Percentiles rank a stretch among this genome's conserved stretches.
Conservation (phyloP, 2,888 invertebrate species). For the Drosophila diplacantha region DNA sequence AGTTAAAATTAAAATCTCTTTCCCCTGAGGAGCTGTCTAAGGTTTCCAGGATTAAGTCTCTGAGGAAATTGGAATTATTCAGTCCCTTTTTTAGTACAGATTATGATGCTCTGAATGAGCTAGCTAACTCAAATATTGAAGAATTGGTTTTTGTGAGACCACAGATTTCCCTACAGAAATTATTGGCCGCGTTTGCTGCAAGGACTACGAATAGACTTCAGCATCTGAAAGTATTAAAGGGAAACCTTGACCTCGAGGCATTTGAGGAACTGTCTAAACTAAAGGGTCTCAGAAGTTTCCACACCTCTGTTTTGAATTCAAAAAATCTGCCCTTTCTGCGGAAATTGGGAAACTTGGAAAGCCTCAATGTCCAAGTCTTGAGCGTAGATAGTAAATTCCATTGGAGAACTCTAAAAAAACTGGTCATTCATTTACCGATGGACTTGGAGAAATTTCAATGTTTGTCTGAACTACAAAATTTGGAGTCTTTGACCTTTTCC, state of each 20-base stretch:
- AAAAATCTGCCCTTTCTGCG: background rate
- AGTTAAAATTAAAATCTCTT: background rate
- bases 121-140: background rate
- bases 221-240: background rate
- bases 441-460: background rate
- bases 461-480: background rate
- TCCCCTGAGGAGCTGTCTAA: background rate
- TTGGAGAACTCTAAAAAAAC: background rate
- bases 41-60: background rate
- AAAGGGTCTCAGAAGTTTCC: background rate
- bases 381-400: background rate
- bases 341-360: background rate
- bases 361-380: background rate
- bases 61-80: background rate
- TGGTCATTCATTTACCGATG: background rate
- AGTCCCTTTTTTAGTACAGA: background rate
- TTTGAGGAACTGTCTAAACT: conserved; percentile 1
- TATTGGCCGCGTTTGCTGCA: background rate
- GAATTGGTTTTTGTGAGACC: background rate
- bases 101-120: background rate
- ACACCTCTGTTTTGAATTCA: background rate
- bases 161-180: background rate
- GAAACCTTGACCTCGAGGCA: background rate
- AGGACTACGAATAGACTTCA: background rate
- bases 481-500: background rate